phyloP scores from a whole-genome alignment of 2,113 vertebrate genomes.

The Trichechus manatus region DNA sequence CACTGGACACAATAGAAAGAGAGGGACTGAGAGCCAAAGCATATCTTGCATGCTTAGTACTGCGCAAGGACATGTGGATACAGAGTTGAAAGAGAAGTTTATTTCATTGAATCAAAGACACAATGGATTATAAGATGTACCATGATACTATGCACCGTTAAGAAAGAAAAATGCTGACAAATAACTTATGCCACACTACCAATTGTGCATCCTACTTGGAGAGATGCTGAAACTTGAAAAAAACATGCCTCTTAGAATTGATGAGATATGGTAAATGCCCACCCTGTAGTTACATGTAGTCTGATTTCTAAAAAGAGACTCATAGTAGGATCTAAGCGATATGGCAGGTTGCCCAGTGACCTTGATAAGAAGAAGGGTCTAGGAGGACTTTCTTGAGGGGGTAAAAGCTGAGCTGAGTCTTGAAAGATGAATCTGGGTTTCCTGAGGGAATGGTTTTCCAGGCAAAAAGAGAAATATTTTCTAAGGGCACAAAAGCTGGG shows the following conservation, averaged over 20 bases:
- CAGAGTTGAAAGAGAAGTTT: background rate
- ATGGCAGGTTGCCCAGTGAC: background rate
- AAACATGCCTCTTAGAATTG: background rate
- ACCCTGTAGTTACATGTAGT: background rate
- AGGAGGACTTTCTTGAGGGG: background rate
- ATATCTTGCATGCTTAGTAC: background rate
- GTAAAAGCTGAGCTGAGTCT: background rate
- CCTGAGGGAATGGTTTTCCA: slow-evolving; percentile 11
- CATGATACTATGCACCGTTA: background rate
- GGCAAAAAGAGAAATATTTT: background rate
- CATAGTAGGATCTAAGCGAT: background rate
- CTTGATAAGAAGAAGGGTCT: slow-evolving; percentile 23
- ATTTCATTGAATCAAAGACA: background rate
- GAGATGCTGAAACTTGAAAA: slow-evolving; percentile 1
- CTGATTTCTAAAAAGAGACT: slow-evolving; percentile 7
- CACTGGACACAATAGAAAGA: background rate
- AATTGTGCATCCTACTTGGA: background rate
- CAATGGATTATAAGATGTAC: background rate
- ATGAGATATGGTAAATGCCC: background rate
- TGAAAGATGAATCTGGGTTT: slow-evolving; percentile 50
- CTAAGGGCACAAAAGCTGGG: background rate
- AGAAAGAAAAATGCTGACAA: slow-evolving; percentile 23
- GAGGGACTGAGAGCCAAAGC: background rate
- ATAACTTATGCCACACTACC: background rate
- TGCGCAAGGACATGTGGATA: background rate